Evolutionary conservation across 1,140 invertebrate species (phyloP).

Genomic region (Leucophenga varia): DNA sequence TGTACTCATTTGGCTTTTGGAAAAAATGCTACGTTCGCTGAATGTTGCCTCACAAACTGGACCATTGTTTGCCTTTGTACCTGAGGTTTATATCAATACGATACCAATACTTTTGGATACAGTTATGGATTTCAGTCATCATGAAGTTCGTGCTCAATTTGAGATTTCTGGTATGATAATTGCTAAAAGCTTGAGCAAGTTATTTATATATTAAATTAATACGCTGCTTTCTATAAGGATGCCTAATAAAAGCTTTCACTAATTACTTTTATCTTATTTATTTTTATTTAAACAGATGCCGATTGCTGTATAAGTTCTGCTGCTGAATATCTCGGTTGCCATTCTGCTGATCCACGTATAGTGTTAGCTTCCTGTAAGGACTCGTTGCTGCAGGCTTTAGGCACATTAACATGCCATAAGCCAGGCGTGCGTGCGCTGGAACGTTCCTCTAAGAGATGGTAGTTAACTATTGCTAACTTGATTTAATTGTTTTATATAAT

Average conservation of each 20-base stretch:
- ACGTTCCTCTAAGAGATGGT: constrained; percentile 59
- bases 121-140: constrained; percentile 64
- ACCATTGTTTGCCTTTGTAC: constrained; percentile 75
- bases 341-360: constrained; percentile 75
- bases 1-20: constrained; percentile 62
- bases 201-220: too few species aligned
- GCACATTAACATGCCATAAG: constrained; percentile 65
- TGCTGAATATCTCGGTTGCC: constrained; percentile 71
- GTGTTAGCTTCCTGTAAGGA: constrained; percentile 76
- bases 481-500: background rate
- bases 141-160: constrained; percentile 44
- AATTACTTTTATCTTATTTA: background rate
- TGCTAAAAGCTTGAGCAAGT: too few species aligned
- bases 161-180: constrained; percentile 55
- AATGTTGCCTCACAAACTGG: constrained; percentile 61
- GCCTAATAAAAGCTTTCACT: too few species aligned
- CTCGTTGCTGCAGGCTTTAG: constrained; percentile 73
- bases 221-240: too few species aligned
- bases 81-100: constrained; percentile 73
- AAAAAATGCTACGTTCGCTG: constrained; percentile 61
- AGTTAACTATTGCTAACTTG: too few species aligned
- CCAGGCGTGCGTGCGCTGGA: constrained; percentile 64
- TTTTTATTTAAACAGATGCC: constrained; percentile 14
- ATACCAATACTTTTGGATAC: constrained; percentile 60
- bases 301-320: constrained; percentile 63